A percentile compares a stretch with the other conserved stretches of the same genome.
Evolutionary conservation across 2,797 vertebrate species (phyloP).

Genomic region (Coracias cyanogaster): DNA sequence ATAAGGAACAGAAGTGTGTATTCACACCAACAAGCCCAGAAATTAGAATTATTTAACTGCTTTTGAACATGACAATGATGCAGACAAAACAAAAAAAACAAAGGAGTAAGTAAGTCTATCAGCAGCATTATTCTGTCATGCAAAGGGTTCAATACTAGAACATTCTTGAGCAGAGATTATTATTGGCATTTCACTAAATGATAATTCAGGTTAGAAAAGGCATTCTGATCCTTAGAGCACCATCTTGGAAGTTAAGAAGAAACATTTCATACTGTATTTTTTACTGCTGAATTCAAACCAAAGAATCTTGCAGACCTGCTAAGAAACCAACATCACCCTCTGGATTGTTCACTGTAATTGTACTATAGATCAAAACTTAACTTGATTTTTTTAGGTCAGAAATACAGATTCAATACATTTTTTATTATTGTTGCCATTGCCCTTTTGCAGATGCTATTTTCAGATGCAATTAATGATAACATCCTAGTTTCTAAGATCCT

Average conservation of each 20-base stretch:
- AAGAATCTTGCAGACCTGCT: constrained; percentile 20
- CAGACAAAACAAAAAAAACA: constrained; percentile 61
- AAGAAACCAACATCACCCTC: constrained; percentile 3
- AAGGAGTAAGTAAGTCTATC: constrained; percentile 12
- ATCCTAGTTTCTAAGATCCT: not conserved
- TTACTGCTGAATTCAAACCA: constrained; percentile 39
- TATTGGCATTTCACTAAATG: constrained; percentile 27
- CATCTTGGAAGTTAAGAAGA: not conserved
- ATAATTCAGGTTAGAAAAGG: constrained; percentile 30
- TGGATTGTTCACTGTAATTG: constrained; percentile 48
- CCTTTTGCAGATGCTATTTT: not conserved
- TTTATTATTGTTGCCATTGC: not conserved
- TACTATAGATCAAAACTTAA: constrained; percentile 21
- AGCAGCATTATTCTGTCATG: constrained; percentile 45
- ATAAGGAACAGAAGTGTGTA: constrained; percentile 14
- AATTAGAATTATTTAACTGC: constrained; percentile 29
- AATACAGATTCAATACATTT: not conserved
- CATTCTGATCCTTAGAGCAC: constrained; percentile 15
- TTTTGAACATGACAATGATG: constrained; percentile 52
- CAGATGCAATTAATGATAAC: not conserved
- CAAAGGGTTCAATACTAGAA: constrained; percentile 42
- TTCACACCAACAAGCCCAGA: constrained; percentile 47
- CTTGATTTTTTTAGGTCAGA: not conserved
- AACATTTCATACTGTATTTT: not conserved
- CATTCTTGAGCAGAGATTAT: constrained; percentile 36